Evolutionary conservation across 2,113 vertebrate species (phyloP), one percentile per base, ranked within the genome.

Genomic region (Oncorhynchus clarkii): DNA sequence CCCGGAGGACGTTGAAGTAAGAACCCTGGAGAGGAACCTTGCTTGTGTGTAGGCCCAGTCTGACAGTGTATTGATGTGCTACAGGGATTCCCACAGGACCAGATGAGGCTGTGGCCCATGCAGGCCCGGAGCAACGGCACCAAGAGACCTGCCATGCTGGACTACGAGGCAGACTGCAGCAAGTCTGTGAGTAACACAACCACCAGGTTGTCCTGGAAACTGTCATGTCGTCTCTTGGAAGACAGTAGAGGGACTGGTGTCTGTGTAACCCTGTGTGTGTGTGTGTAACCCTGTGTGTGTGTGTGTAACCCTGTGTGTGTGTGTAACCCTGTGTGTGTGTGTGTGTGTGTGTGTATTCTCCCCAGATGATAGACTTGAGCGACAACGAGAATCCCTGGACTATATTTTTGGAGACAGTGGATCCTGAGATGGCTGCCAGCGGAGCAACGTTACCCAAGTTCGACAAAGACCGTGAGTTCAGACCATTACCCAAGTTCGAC

Each of bases 301-400:
- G 9, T 59, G 31, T 27, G 2, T 34, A 34, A 34, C 31, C 14
- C 18, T 45, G 62, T 67, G 26, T 27, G 16, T 27, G 27, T 27
- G 24, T 26, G 24, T 26, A 26, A 26, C 24, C 24, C 24, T 26
- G 24, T 26, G 3, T 27, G 27, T 27, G 27, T 24, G 22, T 24
- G 22, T 24, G 22, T 24, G 22, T 24, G n/a, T 73, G 60, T 78
- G 7, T 39, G 2, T 8, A 34, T 62, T 14, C 86, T 7, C 34
- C 39, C 18, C 86, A 99, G 98, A 99, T 99, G 97, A 99, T 99
- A 78, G 96, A 99, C 83, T 95, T 99, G 87, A 99, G 97, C 78
- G 98, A 99, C 92, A 99, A 98, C 71, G 98, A 99, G 90, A 99
- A 99, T 88, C 98, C 98, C 13, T 99, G 98, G 98, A 99, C 97